A percentile compares a stretch with the other conserved stretches of the same genome.
These are phyloP conservation scores for Botrylloides violaceus DNA, from an alignment of 23 tunicate genomes.

Conservation along the genomic window DNA sequence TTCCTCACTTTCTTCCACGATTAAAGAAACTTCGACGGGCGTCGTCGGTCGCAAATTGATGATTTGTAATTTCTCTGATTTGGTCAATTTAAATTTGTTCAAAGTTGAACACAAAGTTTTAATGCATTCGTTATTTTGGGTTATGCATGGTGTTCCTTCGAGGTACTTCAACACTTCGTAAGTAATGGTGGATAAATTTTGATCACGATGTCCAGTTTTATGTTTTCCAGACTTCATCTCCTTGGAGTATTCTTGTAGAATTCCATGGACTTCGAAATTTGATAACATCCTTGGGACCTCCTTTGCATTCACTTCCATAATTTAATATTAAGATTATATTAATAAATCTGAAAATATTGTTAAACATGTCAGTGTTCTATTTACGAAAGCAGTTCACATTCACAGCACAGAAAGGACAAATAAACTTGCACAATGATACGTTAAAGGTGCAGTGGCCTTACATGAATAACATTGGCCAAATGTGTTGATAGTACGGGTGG, in stretches of 20 bases:
- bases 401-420: background rate
- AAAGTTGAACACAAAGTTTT: conserved; percentile 28
- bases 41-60: conserved; percentile 74
- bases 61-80: conserved; percentile 79
- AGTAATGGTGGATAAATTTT: conserved; percentile 64
- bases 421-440: background rate
- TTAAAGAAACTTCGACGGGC: conserved; percentile 65
- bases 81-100: conserved; percentile 44
- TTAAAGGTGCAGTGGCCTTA: no score
- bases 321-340: background rate
- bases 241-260: conserved; percentile 38
- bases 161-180: conserved; percentile 74
- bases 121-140: conserved; percentile 44
- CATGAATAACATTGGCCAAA: no score
- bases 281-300: conserved; percentile 44
- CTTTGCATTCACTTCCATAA: conserved; percentile 24
- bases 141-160: conserved; percentile 50
- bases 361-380: background rate
- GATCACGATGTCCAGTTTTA: conserved; percentile 44
- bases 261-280: conserved; percentile 39
- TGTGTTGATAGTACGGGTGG: no score
- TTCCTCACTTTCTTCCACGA: conserved; percentile 90
- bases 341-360: background rate
- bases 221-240: conserved; percentile 50
- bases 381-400: background rate